Evolutionary conservation across 2,113 vertebrate species (phyloP).

Genomic region (Sitta europaea): DNA sequence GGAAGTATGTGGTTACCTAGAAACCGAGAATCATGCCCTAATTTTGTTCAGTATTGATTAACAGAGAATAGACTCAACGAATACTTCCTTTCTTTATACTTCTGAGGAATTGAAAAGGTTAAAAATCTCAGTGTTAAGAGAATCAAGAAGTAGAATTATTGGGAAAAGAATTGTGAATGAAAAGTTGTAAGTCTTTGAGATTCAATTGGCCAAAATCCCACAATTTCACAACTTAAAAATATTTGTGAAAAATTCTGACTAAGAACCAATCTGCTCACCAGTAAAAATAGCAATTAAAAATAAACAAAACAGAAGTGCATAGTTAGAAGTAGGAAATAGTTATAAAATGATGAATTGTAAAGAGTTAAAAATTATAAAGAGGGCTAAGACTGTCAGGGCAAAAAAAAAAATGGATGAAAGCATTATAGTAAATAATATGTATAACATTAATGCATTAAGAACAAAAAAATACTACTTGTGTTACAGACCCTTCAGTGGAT

Average conservation of each 20-base stretch:
- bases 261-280: not conserved
- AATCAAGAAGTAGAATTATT: not conserved
- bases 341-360: not conserved
- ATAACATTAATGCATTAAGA: not conserved
- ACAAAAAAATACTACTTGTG: not conserved
- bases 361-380: not conserved
- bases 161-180: not conserved
- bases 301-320: not conserved
- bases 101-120: not conserved
- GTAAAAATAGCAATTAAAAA: not conserved
- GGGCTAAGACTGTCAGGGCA: not conserved
- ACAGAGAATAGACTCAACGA: not conserved
- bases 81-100: not conserved
- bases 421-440: not conserved
- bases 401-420: not conserved
- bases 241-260: not conserved
- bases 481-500: not conserved
- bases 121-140: not conserved
- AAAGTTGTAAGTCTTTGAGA: not conserved
- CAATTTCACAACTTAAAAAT: not conserved
- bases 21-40: not conserved
- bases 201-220: not conserved
- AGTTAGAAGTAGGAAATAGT: not conserved
- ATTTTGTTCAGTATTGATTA: constrained; percentile 20
- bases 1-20: constrained; percentile 9